Evolutionary conservation across 2,113 vertebrate genomes (phyloP).

Genomic region (Corydoras sp.): DNA sequence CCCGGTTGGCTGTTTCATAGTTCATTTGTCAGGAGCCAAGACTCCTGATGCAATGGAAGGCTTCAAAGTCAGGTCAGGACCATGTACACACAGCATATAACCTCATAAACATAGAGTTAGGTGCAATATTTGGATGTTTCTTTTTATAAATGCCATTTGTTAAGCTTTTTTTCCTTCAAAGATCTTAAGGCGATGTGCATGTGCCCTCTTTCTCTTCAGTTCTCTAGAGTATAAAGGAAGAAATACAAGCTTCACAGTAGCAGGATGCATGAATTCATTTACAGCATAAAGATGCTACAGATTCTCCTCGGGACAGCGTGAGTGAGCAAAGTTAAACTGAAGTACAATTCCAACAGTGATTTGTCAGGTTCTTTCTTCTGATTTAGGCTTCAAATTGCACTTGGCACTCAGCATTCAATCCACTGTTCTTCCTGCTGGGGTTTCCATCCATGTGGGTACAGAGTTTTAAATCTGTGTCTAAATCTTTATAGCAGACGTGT

Average conservation of each 20-base stretch:
- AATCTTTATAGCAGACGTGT: too few relatives aligned
- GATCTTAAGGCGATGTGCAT: constrained; percentile 41
- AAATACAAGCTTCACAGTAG: constrained; percentile 25
- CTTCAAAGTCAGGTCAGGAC: constrained; percentile 1
- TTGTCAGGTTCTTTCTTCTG: not conserved
- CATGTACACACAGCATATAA: constrained; percentile 17
- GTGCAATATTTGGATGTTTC: constrained; percentile 14
- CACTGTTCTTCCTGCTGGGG: too few relatives aligned
- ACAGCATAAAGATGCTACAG: constrained; percentile 45
- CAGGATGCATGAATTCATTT: constrained; percentile 21
- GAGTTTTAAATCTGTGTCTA: too few relatives aligned
- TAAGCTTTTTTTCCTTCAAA: constrained; percentile 10
- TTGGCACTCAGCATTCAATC: too few relatives aligned
- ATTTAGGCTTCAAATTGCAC: not conserved
- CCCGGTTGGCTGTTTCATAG: constrained; percentile 1
- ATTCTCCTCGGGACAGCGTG: constrained; percentile 18
- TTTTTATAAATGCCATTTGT: constrained; percentile 28
- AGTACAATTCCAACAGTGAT: not conserved
- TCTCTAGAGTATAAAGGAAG: constrained; percentile 26
- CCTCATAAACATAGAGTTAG: constrained; percentile 3
- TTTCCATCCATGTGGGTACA: too few relatives aligned
- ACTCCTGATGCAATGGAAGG: constrained; percentile 7
- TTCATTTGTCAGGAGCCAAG: not conserved
- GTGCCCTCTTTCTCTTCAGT: not conserved
- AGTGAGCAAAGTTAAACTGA: constrained; percentile 7